Conservation (phyloP, 2,113 vertebrate species). For the Stigmatopora argus region DNA sequence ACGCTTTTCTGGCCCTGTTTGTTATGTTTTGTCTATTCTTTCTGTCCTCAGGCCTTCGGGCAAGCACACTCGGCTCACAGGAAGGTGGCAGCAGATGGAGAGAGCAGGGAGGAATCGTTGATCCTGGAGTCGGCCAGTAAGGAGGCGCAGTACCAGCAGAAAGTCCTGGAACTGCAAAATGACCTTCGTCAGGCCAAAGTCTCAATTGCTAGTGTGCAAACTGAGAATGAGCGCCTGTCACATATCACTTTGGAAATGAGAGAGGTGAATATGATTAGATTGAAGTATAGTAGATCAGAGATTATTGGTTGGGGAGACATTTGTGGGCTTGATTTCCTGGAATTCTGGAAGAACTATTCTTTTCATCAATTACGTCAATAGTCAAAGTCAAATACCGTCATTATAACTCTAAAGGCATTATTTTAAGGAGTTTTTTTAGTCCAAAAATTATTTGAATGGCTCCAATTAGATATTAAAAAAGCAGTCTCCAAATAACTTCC, state of each 20-base stretch:
- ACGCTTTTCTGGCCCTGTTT: not conserved
- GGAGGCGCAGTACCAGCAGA: conserved; percentile 91
- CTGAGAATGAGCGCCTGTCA: conserved; percentile 87
- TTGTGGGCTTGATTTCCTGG: not conserved
- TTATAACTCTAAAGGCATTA: not conserved
- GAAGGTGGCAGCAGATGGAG: conserved; percentile 94
- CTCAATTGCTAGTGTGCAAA: conserved; percentile 78
- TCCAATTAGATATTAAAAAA: not conserved
- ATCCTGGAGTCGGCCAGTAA: conserved; percentile 96
- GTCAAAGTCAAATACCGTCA: not conserved
- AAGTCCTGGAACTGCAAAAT: conserved; percentile 88
- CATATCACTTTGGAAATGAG: conserved; percentile 83
- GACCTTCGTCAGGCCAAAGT: conserved; percentile 87
- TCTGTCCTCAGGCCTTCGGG: conserved; percentile 83
- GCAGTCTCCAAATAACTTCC: not conserved
- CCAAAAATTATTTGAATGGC: not conserved
- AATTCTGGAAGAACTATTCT: not conserved
- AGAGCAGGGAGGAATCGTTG: conserved; percentile 93
- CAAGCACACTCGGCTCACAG: conserved; percentile 92
- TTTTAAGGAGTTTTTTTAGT: not conserved
- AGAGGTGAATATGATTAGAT: conserved; percentile 70
- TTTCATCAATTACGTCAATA: not conserved
- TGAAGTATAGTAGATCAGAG: not conserved
- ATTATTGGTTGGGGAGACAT: not conserved
- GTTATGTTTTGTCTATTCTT: not conserved